Conservation (phyloP, 2,888 invertebrate genomes). For the Oxyteleia sp. region DNA sequence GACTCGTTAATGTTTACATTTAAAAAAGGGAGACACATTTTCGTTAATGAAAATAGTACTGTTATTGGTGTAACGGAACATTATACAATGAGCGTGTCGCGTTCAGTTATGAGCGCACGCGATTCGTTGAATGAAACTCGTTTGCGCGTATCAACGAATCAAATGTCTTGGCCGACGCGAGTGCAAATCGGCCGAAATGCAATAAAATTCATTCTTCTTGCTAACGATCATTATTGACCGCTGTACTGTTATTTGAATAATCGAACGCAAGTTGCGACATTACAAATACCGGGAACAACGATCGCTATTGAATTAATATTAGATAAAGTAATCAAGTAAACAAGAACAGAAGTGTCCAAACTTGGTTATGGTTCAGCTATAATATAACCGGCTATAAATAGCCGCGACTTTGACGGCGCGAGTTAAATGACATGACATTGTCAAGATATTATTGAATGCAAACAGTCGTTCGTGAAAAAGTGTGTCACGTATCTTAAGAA, state of each 20-base stretch:
- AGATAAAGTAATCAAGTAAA: too few relatives aligned
- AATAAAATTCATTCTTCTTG: too few relatives aligned
- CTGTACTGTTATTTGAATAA: too few relatives aligned
- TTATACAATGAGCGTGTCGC: conserved; percentile 28
- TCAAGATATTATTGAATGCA: conserved; percentile 45
- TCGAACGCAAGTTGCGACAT: too few relatives aligned
- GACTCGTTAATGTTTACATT: conserved; percentile 1
- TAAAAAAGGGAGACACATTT: conserved; percentile 13
- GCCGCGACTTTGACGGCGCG: conserved; percentile 16
- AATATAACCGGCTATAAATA: too few relatives aligned
- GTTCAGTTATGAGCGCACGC: conserved; percentile 34
- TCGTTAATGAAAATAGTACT: conserved; percentile 33
- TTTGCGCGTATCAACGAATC: conserved; percentile 18
- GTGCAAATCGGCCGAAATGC: too few relatives aligned
- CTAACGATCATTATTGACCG: too few relatives aligned
- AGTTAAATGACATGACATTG: conserved; percentile 25
- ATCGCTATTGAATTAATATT: too few relatives aligned
- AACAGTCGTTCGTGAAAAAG: conserved; percentile 29
- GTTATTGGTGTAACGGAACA: conserved; percentile 32
- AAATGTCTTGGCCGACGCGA: too few relatives aligned
- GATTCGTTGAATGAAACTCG: conserved; percentile 38
- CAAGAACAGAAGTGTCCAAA: too few relatives aligned
- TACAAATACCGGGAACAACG: too few relatives aligned
- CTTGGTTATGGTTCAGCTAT: too few relatives aligned
- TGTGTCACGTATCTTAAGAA: conserved; percentile 55